Percentiles rank a stretch among this genome's conserved stretches.
Evolutionary conservation across 2,113 vertebrate species (phyloP).

Genomic region (human): DNA sequence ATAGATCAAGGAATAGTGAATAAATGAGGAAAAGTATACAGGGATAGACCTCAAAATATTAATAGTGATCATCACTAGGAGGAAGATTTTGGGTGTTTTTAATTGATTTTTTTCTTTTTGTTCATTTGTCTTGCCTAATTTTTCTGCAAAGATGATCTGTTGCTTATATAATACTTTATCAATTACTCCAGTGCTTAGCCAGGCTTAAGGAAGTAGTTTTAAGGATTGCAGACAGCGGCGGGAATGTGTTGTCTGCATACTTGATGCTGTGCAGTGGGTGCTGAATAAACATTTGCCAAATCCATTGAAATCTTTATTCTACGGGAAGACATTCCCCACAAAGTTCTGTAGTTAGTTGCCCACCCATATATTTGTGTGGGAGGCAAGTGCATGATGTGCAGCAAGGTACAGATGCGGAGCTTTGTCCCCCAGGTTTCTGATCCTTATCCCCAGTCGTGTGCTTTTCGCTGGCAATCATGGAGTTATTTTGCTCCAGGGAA

Average conservation of each 20-base stretch:
- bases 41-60: background rate
- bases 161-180: background rate
- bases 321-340: background rate
- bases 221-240: background rate
- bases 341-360: background rate
- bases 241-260: background rate
- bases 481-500: conserved; percentile 79
- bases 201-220: background rate
- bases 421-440: conserved; percentile 56
- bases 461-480: conserved; percentile 68
- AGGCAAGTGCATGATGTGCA: rapidly evolving
- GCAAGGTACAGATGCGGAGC: conserved; percentile 39
- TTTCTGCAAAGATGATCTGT: background rate
- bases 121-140: background rate
- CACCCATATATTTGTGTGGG: background rate
- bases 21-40: background rate
- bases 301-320: background rate
- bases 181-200: background rate
- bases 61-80: background rate
- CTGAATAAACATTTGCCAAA: background rate
- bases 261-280: background rate
- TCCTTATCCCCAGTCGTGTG: conserved; percentile 65
- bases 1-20: background rate
- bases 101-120: background rate
- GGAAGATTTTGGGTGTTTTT: background rate